Percentiles rank a stretch among this genome's conserved stretches.
Evolutionary conservation across 64 coral and sea anemone genomes (phyloP).

Genomic region (Stichodactyla mertensii): DNA sequence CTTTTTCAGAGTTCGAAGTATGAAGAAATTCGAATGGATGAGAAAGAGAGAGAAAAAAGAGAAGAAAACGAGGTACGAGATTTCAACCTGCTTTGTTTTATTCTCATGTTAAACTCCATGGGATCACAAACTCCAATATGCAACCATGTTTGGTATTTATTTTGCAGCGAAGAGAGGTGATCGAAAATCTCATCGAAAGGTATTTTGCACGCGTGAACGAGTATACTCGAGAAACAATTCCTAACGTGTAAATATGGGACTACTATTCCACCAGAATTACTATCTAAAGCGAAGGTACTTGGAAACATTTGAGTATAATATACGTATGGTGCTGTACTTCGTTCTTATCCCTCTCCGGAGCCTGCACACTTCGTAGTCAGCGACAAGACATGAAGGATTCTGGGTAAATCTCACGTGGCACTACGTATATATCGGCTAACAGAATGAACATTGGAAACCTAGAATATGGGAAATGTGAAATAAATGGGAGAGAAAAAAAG

Average conservation of each 20-base stretch:
- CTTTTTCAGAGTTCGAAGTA: constrained; percentile 2
- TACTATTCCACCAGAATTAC: neutral
- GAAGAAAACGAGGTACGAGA: neutral
- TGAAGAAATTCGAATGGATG: neutral
- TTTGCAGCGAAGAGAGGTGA: constrained; percentile 31
- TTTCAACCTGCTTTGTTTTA: neutral
- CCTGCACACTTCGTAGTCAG: too few species aligned
- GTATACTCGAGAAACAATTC: neutral
- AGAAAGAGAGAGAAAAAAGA: neutral
- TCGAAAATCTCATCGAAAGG: constrained; percentile 40
- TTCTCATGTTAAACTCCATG: neutral
- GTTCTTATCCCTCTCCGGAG: too few species aligned
- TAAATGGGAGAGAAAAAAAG: too few species aligned
- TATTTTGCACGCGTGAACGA: constrained; percentile 12
- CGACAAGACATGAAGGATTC: too few species aligned
- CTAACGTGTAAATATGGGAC: neutral
- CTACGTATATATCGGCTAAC: too few species aligned
- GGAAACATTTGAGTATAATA: neutral
- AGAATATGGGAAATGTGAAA: too few species aligned
- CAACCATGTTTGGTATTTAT: neutral
- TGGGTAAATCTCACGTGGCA: too few species aligned
- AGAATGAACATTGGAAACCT: too few species aligned
- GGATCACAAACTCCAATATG: neutral
- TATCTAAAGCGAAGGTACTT: neutral
- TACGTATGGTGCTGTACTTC: neutral